Percentiles rank a stretch among this genome's conserved stretches.
phyloP scores from a whole-genome alignment of 2,797 vertebrate genomes.

The Petrocephalus sullivani region DNA sequence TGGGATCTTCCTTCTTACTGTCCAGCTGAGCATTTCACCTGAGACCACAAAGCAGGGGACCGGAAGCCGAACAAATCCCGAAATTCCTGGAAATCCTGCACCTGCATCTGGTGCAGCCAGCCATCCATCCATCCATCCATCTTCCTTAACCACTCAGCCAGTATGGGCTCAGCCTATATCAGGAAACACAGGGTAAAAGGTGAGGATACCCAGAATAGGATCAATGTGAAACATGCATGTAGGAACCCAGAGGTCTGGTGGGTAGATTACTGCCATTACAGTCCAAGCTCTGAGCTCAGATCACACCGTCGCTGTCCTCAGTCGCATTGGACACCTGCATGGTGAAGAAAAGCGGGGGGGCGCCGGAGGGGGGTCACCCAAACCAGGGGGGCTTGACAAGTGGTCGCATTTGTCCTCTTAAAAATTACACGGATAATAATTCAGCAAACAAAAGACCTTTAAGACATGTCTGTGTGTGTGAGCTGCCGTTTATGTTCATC shows the following conservation, averaged over 20 bases:
- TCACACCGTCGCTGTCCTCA: background rate
- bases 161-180: background rate
- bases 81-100: conserved; percentile 9
- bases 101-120: background rate
- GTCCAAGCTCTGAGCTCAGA: background rate
- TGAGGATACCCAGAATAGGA: background rate
- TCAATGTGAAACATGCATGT: background rate
- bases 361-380: background rate
- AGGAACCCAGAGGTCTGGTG: background rate
- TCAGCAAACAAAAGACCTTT: background rate
- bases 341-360: background rate
- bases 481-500: background rate
- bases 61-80: background rate
- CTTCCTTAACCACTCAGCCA: background rate
- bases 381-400: background rate
- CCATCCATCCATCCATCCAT: background rate
- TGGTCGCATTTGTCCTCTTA: background rate
- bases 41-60: background rate
- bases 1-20: background rate
- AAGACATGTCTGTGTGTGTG: background rate
- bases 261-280: background rate
- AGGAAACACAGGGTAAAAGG: background rate
- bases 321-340: background rate
- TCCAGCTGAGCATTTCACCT: conserved; percentile 4
- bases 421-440: background rate